phyloP scores from a whole-genome alignment of 2,797 vertebrate species.

The Iguana delicatissima region DNA sequence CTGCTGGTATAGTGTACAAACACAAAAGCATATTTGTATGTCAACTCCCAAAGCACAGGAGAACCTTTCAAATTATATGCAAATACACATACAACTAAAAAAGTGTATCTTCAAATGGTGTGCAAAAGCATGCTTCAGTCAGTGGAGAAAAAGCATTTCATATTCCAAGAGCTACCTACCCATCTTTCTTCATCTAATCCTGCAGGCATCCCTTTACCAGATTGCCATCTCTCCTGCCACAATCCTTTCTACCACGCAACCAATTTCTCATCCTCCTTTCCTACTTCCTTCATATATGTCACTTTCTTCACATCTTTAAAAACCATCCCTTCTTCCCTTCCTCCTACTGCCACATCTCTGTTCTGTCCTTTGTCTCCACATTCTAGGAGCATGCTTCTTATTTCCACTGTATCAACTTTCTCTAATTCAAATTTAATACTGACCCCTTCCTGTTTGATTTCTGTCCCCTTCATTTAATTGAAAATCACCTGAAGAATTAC shows the following conservation, averaged over 20 bases:
- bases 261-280: background rate
- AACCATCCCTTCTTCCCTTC: background rate
- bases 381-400: background rate
- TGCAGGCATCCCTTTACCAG: background rate
- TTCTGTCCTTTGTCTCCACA: background rate
- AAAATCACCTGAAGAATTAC: background rate
- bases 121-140: background rate
- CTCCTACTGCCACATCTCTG: background rate
- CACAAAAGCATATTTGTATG: background rate
- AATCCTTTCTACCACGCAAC: background rate
- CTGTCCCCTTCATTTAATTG: background rate
- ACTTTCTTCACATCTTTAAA: background rate
- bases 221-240: background rate
- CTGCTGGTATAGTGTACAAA: no score
- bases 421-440: background rate
- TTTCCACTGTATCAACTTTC: background rate
- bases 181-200: background rate
- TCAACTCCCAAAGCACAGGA: slow-evolving; percentile 22
- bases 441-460: background rate
- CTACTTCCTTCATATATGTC: background rate
- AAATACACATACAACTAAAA: background rate
- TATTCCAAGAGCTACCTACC: background rate
- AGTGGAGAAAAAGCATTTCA: background rate
- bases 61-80: background rate
- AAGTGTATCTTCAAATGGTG: background rate